phyloP scores from a whole-genome alignment of 2,113 vertebrate genomes.

The Thinocorus orbignyianus region DNA sequence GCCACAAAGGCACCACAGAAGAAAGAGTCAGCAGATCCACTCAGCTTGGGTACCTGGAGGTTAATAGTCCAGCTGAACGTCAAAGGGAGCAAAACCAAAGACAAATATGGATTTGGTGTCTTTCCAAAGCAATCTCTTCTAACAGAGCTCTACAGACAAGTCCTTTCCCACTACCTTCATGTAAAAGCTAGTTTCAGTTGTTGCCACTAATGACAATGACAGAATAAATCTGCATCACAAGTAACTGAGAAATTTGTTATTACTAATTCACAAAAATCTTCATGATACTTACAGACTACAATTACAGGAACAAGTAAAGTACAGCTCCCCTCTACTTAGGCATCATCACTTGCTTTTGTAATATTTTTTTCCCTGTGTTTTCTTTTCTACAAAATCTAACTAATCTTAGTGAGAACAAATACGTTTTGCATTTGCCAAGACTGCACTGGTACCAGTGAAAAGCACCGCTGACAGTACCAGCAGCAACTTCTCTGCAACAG shows the following conservation, averaged over 20 bases:
- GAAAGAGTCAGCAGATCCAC: not conserved
- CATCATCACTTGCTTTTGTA: not conserved
- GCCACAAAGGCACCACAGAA: not conserved
- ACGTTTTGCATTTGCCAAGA: not conserved
- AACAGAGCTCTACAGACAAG: not conserved
- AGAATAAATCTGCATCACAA: not conserved
- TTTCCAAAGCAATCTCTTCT: not conserved
- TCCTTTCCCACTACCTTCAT: not conserved
- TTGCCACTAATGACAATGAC: not conserved
- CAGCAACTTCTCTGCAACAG: not conserved
- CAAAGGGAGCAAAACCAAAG: not conserved
- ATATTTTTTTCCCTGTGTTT: not conserved
- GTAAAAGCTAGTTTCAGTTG: not conserved
- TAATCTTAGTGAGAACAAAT: not conserved
- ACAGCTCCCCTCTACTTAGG: not conserved
- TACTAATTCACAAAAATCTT: not conserved
- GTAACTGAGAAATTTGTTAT: not conserved
- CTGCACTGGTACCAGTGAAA: not conserved
- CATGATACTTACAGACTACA: not conserved
- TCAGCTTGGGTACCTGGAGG: not conserved
- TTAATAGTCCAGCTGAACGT: not conserved
- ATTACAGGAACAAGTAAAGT: not conserved
- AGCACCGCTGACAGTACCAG: not conserved
- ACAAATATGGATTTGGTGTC: not conserved
- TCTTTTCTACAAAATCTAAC: not conserved